Percentiles rank a stretch among this genome's conserved stretches.
Evolutionary conservation across 2,888 invertebrate genomes (phyloP).

Genomic region (Anagyrus pseudococci): DNA sequence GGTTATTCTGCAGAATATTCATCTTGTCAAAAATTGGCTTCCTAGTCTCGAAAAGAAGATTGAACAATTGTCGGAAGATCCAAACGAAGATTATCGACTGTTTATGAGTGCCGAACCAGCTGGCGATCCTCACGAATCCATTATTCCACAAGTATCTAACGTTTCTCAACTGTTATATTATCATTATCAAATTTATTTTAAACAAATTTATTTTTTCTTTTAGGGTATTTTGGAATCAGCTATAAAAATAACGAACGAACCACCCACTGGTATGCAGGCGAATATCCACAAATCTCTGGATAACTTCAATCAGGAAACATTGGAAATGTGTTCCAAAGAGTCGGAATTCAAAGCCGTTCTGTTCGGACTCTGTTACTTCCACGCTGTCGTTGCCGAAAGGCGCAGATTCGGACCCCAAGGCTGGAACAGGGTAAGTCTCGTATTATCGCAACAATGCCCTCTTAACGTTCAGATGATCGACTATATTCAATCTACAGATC

Average conservation of each 20-base stretch:
- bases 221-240: slow-evolving; percentile 92
- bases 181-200: background rate
- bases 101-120: slow-evolving; percentile 91
- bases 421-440: slow-evolving; percentile 74
- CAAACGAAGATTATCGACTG: slow-evolving; percentile 64
- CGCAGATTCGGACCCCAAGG: slow-evolving; percentile 95
- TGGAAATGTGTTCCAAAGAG: slow-evolving; percentile 92
- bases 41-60: slow-evolving; percentile 87
- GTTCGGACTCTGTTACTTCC: slow-evolving; percentile 92
- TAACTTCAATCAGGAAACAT: slow-evolving; percentile 89
- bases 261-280: slow-evolving; percentile 93
- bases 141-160: slow-evolving; percentile 65
- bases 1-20: slow-evolving; percentile 94
- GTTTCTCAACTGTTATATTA: background rate
- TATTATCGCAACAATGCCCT: background rate
- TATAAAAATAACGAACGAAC: slow-evolving; percentile 96
- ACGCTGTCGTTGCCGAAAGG: slow-evolving; percentile 91
- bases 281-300: slow-evolving; percentile 92
- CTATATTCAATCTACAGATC: no score
- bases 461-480: no score
- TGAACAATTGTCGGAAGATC: slow-evolving; percentile 79
- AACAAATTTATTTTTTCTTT: slow-evolving; percentile 43
- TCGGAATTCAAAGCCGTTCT: slow-evolving; percentile 90
- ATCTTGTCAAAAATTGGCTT: slow-evolving; percentile 91
- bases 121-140: slow-evolving; percentile 68